Evolutionary conservation across 2,888 invertebrate species (phyloP).

Genomic region (Rotaria magnacalcarata): DNA sequence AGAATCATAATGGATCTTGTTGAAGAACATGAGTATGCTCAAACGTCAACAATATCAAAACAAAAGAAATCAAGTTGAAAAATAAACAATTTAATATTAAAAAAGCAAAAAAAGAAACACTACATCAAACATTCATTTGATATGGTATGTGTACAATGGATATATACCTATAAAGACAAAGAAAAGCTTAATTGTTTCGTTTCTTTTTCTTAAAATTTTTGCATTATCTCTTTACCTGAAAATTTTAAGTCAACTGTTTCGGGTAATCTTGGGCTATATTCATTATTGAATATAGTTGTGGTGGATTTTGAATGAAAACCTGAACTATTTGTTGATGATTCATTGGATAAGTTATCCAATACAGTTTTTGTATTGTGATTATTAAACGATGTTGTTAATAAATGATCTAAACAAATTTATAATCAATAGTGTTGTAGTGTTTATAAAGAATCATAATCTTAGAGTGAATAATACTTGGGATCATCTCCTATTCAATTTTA

Average conservation of each 20-base stretch:
- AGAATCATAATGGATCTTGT: slow-evolving; percentile 7
- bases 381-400: slow-evolving; percentile 11
- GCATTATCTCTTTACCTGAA: not conserved
- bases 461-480: too few relatives aligned
- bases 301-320: slow-evolving; percentile 28
- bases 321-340: slow-evolving; percentile 26
- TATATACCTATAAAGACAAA: not conserved
- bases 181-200: not conserved
- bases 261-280: not conserved
- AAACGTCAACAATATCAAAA: not conserved
- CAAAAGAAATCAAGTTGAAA: not conserved
- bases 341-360: not conserved
- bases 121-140: slow-evolving; percentile 27
- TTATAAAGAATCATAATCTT: too few relatives aligned
- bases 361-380: slow-evolving; percentile 3
- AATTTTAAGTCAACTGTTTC: not conserved
- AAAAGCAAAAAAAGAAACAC: not conserved
- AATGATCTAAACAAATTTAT: not conserved
- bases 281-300: slow-evolving; percentile 9
- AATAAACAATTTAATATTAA: not conserved
- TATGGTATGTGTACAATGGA: not conserved
- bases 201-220: too few relatives aligned
- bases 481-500: too few relatives aligned
- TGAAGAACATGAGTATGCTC: not conserved
- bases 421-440: too few relatives aligned